Conservation (phyloP, 2,113 vertebrate genomes). For the Pycnonotus jocosus region DNA sequence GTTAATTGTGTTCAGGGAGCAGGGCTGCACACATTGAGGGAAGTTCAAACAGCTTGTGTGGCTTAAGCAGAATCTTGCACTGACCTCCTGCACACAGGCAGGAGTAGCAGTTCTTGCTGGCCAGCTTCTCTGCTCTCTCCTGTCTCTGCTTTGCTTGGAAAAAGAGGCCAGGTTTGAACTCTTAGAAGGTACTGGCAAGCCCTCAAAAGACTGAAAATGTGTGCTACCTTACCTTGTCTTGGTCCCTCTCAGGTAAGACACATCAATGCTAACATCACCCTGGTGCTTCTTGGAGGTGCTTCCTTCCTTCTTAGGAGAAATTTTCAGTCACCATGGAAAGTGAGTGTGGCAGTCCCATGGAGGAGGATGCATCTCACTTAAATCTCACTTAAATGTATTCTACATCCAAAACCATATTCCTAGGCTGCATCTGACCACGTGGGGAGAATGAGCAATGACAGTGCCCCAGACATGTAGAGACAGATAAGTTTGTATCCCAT, state of each 20-base stretch:
- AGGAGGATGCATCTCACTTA: background rate
- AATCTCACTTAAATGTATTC: no score
- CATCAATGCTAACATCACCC: background rate
- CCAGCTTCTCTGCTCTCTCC: background rate
- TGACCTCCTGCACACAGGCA: background rate
- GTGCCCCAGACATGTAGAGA: background rate
- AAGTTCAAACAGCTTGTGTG: background rate
- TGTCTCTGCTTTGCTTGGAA: background rate
- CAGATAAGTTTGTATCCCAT: background rate
- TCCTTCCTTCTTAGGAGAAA: background rate
- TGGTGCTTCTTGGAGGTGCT: background rate
- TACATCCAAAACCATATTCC: background rate
- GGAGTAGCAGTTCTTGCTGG: background rate
- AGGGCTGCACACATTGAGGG: rapidly evolving
- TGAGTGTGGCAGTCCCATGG: rapidly evolving
- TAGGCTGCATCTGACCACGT: background rate
- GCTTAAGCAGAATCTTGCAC: background rate
- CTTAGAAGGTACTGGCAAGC: background rate
- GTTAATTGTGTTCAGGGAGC: background rate
- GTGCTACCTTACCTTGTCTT: background rate
- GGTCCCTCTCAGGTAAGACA: background rate
- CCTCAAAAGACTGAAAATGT: background rate
- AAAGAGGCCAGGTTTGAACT: background rate
- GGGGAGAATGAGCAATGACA: background rate
- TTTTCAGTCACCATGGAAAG: background rate